Evolutionary conservation across 2,888 invertebrate species (phyloP), one percentile per base, ranked within the genome.

Genomic region (Nudaria mundana): DNA sequence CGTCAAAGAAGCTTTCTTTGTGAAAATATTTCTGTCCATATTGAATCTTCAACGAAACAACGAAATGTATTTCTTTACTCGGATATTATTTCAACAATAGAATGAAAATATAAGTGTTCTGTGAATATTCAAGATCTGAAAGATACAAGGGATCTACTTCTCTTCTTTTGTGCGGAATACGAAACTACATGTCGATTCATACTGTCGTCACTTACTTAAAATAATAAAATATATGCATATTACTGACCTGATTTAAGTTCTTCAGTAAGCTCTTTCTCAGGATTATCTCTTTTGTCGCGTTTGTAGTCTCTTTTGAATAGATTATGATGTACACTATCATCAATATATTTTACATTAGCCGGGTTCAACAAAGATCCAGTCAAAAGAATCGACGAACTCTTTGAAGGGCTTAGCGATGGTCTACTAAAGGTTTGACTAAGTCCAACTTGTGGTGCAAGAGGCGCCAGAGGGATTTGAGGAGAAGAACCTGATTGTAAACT

Each of bases 261-360:
- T 32, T 71, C 66, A 2, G 42, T 54, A 12, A 87, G 47, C 48
- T 86, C 84, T 43, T 84, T 87, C 41, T 89, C 88, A 0, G 87
- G 88, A 38, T 89, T 89, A 37, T 89, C 89, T 52, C 89, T 68
- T 49, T 89, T 89, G 34, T 86, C 87, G 3, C 89, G 72, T 56
- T 83, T 87, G 1, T 82, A 78, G 48, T 84, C 70, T 48, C 91
- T 80, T 59, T 90, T 91, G 56, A 81, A 91, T 15, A 91, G 54
- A 43, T 81, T 84, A 57, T 91, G 91, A 6, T 45, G 38, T 0
- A 76, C 64, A 5, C 76, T 63, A 23, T 91, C 90, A 53, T 93
- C 92, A 22, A 93, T 87, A 48, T 90, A 91, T 67, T 93, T 92
- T 0, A 92, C 91, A 59, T 92, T 92, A 2, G 91, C 91, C 14